Base-by-base conservation (phyloP, 2,113 vertebrate genomes). In the Sebastes schlegelii region DNA sequence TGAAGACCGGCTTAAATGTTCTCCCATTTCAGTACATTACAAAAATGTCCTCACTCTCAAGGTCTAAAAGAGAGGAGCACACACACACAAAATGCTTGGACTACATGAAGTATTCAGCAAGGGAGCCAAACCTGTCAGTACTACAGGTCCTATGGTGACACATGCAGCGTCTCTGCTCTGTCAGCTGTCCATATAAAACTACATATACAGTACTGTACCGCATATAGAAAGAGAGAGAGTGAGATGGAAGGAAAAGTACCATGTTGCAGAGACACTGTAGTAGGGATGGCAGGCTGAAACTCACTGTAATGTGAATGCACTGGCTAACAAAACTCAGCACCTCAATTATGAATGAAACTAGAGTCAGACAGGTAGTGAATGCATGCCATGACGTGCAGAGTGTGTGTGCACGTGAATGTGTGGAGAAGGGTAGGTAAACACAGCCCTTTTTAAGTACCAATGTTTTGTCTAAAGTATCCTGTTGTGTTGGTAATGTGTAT, bases 281-380 rank as follows among this genome's bases (percentile, higher is more conserved):
- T 17, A 54, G 1, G 16, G 45, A 64, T 46, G n/a, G 34, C n/a
- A 61, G 58, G 46, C n/a, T 62, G 34, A 78, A 80, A 34, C 34
- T 34, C 34, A 34, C 0, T 34, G 34, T 34, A 34, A 66, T 54
- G 54, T 74, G 61, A 79, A 84, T 67, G 17, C 42, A 78, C 17
- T 8, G 17, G 49, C 23, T 42, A 48, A 78, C 46, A 65, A 79
- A 83, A 83, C 40, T 66, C 66, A 49, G 70, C 13, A 63, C 16
- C 21, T 80, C 40, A 77, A 80, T 78, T 75, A 85, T 86, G 60
- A 57, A 82, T 80, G 51, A 82, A 81, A 65, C n/a, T 23, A 40
- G 40, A 74, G 63, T 67, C 65, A 72, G 69, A 82, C 66, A 88
- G 67, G 46, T 74, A 55, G 57, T 66, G 67, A 43, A 77, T 46